A percentile compares a stretch with the other conserved stretches of the same genome.
Evolutionary conservation across 1,140 invertebrate genomes (phyloP).

Genomic region (Brachionus calyciflorus): DNA sequence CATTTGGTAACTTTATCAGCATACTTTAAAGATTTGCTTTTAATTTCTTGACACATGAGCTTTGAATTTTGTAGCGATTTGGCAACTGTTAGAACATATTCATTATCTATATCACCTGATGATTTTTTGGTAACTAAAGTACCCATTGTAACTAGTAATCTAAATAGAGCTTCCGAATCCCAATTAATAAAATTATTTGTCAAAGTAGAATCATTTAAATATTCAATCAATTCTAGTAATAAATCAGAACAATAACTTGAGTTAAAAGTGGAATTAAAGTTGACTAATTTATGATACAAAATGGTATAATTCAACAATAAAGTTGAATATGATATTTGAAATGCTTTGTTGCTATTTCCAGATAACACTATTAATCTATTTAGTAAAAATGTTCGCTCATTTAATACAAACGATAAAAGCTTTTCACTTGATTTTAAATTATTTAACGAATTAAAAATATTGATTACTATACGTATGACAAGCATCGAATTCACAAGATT

Average conservation of each 20-base stretch:
- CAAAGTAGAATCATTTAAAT: neutral
- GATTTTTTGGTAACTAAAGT: neutral
- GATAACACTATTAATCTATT: neutral
- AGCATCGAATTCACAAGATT: slow-evolving; percentile 1
- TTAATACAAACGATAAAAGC: neutral
- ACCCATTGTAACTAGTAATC: neutral
- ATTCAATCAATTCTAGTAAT: neutral
- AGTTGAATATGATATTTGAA: neutral
- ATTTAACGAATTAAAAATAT: neutral
- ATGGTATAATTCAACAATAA: slow-evolving; percentile 1
- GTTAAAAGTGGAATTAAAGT: neutral
- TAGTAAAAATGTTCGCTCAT: neutral
- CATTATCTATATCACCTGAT: neutral
- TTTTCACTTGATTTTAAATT: neutral
- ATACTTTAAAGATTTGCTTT: neutral
- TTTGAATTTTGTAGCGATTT: neutral
- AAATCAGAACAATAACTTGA: neutral
- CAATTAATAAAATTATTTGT: neutral
- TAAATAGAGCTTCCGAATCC: slow-evolving; percentile 14
- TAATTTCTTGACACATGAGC: neutral
- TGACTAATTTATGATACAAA: neutral
- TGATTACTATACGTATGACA: neutral
- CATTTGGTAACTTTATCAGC: neutral
- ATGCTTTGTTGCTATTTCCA: neutral
- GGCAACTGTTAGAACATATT: neutral